A percentile compares a stretch with the other conserved stretches of the same genome.
These are phyloP conservation scores for Florisuga fusca DNA, from an alignment of 2,797 vertebrate species.

Conservation along the genomic window DNA sequence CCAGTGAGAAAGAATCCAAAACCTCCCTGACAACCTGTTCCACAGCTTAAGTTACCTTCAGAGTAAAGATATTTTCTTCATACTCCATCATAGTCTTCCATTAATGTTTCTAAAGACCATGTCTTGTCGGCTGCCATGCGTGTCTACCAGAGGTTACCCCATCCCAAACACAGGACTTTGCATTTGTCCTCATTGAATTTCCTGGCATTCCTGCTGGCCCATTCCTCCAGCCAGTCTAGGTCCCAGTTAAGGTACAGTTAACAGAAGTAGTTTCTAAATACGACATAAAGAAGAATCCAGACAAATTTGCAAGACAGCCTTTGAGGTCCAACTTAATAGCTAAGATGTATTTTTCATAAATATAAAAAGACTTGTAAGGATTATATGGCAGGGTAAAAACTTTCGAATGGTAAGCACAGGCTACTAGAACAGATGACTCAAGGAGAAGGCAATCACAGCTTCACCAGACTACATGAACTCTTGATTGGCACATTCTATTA, in stretches of 20 bases:
- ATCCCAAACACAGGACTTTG: background rate
- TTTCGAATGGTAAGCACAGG: background rate
- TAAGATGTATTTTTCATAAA: background rate
- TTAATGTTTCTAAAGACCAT: background rate
- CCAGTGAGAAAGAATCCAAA: background rate
- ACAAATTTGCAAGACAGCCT: background rate
- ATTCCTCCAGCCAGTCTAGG: background rate
- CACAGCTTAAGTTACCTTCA: background rate
- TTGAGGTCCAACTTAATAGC: background rate
- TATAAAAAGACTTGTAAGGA: background rate
- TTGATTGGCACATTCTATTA: background rate
- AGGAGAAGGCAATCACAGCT: background rate
- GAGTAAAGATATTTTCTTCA: background rate
- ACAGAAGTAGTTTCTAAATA: background rate
- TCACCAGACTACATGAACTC: background rate
- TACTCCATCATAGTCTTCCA: background rate
- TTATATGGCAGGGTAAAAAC: background rate
- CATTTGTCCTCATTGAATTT: background rate
- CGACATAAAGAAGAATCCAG: background rate
- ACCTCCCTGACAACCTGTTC: background rate
- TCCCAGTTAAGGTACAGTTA: background rate
- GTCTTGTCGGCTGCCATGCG: background rate
- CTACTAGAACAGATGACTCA: background rate
- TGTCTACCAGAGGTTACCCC: background rate
- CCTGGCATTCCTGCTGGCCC: rapidly evolving